Percentiles rank a stretch among this genome's conserved stretches.
Evolutionary conservation across 2,888 invertebrate genomes (phyloP).

Genomic region (Drosophila mimetica): DNA sequence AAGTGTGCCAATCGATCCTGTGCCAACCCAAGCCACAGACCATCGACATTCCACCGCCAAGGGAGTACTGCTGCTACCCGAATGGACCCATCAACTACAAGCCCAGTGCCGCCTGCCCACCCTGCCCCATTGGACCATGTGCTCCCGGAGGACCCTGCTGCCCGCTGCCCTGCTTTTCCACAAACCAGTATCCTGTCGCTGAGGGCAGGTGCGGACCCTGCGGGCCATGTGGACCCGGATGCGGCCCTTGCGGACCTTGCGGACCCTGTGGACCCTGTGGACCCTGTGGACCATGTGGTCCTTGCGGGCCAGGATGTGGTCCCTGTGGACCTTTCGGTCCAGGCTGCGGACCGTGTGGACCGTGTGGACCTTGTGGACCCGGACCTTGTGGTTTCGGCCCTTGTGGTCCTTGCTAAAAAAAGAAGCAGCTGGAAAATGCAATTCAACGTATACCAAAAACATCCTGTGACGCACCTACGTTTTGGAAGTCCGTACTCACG

Average conservation of each 20-base stretch:
- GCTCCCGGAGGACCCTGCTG: conserved; percentile 68
- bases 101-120: conserved; percentile 77
- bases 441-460: not conserved
- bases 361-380: conserved; percentile 54
- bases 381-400: conserved; percentile 7
- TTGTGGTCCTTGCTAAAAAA: conserved; percentile 50
- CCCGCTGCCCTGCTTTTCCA: conserved; percentile 36
- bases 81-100: conserved; percentile 81
- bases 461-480: conserved; percentile 2
- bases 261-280: conserved; percentile 59
- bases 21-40: conserved; percentile 83
- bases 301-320: conserved; percentile 52
- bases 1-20: conserved; percentile 81
- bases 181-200: conserved; percentile 41
- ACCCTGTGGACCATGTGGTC: conserved; percentile 49
- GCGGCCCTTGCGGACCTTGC: conserved; percentile 55
- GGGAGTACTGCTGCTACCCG: conserved; percentile 81
- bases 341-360: conserved; percentile 9
- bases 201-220: conserved; percentile 51
- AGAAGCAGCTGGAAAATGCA: not conserved
- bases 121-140: conserved; percentile 72
- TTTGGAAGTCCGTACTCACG: conserved; percentile 11
- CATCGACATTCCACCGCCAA: conserved; percentile 80
- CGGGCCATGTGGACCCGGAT: conserved; percentile 64
- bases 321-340: conserved; percentile 40